phyloP scores from a whole-genome alignment of 2,797 vertebrate genomes.

The Dendrocincla fuliginosa region DNA sequence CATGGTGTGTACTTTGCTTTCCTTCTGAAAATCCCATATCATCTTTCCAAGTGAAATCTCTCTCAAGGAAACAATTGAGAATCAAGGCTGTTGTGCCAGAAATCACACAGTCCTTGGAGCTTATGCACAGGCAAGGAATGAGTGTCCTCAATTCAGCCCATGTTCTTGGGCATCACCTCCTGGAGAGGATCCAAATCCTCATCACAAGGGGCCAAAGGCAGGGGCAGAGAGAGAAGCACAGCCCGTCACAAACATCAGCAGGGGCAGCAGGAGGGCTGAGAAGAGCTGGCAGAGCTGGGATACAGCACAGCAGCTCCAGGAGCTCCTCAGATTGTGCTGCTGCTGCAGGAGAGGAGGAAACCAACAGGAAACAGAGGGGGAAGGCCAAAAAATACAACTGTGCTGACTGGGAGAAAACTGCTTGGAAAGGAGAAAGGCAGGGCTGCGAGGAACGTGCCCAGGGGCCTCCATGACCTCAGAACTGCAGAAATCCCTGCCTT shows the following conservation, averaged over 20 bases:
- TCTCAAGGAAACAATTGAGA: constrained; percentile 53
- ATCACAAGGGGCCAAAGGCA: neutral
- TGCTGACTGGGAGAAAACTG: neutral
- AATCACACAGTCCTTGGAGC: constrained; percentile 26
- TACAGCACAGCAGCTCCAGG: neutral
- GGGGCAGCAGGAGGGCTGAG: neutral
- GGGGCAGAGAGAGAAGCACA: neutral
- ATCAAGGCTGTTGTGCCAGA: constrained; percentile 15
- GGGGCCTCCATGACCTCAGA: neutral
- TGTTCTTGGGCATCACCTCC: neutral
- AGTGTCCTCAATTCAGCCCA: neutral
- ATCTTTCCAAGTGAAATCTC: neutral
- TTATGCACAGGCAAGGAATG: neutral
- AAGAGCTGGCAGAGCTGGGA: neutral
- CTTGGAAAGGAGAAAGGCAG: neutral
- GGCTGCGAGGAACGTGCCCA: neutral
- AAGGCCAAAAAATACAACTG: constrained; percentile 19
- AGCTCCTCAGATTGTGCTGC: neutral
- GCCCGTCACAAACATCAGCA: neutral
- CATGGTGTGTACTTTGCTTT: neutral
- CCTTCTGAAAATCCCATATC: neutral
- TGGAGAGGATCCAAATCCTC: neutral
- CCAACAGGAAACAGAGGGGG: neutral
- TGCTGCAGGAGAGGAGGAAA: neutral
- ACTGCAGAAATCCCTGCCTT: neutral